Percentiles rank a stretch among this genome's conserved stretches.
Conservation (phyloP, 2,888 invertebrate genomes). For the Tetanocera ferruginea region DNA sequence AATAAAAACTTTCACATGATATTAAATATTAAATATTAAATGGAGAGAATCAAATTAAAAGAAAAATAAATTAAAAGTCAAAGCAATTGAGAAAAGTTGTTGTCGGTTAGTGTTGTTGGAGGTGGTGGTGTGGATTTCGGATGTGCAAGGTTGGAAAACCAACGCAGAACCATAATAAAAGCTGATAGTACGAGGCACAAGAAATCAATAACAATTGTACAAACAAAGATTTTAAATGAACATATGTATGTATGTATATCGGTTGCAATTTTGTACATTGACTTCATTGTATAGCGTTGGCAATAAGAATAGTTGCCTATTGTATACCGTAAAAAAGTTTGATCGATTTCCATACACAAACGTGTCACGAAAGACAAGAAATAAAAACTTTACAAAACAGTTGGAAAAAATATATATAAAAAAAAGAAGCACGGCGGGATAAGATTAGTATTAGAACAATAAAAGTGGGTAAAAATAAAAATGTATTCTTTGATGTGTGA, state of each 20-base stretch:
- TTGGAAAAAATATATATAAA: not conserved
- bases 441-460: not conserved
- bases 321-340: not conserved
- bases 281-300: not conserved
- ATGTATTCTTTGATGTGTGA: not conserved
- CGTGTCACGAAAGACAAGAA: not conserved
- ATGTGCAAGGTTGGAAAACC: not conserved
- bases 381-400: not conserved
- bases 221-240: not conserved
- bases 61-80: not conserved
- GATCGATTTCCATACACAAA: conserved; percentile 14
- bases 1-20: no score
- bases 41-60: no score
- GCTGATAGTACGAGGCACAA: not conserved
- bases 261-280: no score
- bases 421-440: not conserved
- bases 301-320: not conserved
- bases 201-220: not conserved
- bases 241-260: no score
- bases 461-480: not conserved
- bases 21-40: no score
- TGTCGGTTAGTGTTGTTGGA: no score
- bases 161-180: not conserved
- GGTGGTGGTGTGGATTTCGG: not conserved
- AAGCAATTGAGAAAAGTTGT: not conserved